Conservation (phyloP, 2,797 vertebrate species). For the Emys orbicularis region DNA sequence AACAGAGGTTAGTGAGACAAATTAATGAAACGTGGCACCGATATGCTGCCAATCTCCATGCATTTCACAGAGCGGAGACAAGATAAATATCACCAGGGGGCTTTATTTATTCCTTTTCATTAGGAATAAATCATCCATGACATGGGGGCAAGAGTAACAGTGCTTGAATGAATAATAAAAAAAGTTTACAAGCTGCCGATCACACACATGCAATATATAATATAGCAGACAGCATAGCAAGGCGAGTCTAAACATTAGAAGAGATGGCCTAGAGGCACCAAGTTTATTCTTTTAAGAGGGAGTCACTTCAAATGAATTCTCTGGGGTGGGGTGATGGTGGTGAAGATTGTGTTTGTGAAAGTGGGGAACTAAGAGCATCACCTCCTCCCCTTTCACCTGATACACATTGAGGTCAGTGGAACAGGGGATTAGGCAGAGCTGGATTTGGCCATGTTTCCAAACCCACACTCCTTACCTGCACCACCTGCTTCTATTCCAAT, state of each 20-base stretch:
- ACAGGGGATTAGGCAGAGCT: neutral
- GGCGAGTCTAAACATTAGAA: slow-evolving; percentile 57
- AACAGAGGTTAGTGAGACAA: slow-evolving; percentile 43
- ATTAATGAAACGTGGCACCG: slow-evolving; percentile 48
- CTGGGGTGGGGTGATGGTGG: neutral
- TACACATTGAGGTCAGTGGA: neutral
- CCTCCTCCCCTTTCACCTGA: neutral
- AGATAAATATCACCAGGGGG: slow-evolving; percentile 45
- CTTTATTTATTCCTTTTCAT: slow-evolving; percentile 62
- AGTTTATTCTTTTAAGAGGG: slow-evolving; percentile 43
- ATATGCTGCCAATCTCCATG: slow-evolving; percentile 35
- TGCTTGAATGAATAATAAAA: slow-evolving; percentile 6
- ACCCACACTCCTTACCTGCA: neutral
- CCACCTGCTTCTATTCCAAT: neutral
- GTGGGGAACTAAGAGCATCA: neutral
- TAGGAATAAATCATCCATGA: slow-evolving; percentile 59
- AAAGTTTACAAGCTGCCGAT: slow-evolving; percentile 8
- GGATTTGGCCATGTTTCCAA: neutral
- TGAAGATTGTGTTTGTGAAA: neutral
- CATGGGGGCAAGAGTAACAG: slow-evolving; percentile 53
- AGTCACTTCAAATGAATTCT: neutral
- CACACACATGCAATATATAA: slow-evolving; percentile 7
- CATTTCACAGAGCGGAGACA: slow-evolving; percentile 33
- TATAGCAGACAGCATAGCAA: slow-evolving; percentile 48
- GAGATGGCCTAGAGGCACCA: neutral